Conservation (phyloP, 2,113 vertebrate genomes). For the Silurus asotus region DNA sequence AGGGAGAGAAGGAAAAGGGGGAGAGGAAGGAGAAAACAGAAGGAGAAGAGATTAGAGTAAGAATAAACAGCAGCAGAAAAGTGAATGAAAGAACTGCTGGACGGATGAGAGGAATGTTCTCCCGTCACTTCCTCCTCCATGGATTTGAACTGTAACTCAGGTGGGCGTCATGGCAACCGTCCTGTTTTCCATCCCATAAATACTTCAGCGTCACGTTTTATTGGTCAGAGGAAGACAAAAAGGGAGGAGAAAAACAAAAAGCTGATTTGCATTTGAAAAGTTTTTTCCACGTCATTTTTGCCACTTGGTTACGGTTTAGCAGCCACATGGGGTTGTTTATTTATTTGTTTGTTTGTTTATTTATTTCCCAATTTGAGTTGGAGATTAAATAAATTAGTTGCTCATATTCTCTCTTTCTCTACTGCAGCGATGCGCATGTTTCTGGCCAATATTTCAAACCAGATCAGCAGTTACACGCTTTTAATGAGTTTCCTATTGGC, state of each 20-base stretch:
- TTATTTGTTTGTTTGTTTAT: not conserved
- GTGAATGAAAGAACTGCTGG: constrained; percentile 2
- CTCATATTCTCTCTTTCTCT: not conserved
- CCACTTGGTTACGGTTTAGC: not conserved
- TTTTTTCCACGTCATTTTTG: not conserved
- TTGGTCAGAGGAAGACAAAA: not conserved
- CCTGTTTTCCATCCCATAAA: not conserved
- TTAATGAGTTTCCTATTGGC: not conserved
- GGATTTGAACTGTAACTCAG: constrained; percentile 73
- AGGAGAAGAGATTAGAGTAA: not conserved
- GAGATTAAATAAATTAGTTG: not conserved
- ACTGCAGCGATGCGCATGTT: not conserved
- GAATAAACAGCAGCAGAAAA: not conserved
- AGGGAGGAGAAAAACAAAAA: constrained; percentile 6
- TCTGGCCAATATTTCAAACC: not conserved
- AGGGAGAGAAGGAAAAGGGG: not conserved
- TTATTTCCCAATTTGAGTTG: not conserved
- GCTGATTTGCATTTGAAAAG: not conserved
- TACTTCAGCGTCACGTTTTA: not conserved
- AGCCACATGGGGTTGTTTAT: not conserved
- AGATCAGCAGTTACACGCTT: not conserved
- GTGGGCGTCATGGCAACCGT: constrained; percentile 62
- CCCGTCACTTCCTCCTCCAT: constrained; percentile 57
- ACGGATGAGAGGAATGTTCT: constrained; percentile 62
- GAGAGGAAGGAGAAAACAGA: not conserved